These are phyloP conservation scores for Cephus pygmeus DNA, from an alignment of 2,888 invertebrate species.

Conservation along the genomic window DNA sequence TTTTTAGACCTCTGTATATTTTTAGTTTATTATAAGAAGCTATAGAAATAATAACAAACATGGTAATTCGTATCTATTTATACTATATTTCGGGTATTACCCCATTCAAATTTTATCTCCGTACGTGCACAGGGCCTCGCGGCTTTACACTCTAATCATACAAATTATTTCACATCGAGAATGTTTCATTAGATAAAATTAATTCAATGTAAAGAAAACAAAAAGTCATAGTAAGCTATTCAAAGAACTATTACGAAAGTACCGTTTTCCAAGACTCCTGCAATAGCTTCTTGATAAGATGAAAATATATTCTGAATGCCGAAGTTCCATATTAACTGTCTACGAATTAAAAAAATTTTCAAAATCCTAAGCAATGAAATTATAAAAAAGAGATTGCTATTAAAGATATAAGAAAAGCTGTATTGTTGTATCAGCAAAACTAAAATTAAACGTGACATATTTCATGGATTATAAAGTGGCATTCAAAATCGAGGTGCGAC, in stretches of 20 bases:
- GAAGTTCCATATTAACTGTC: background rate
- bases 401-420: background rate
- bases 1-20: background rate
- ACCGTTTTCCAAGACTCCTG: background rate
- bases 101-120: conserved; percentile 4
- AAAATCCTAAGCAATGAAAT: background rate
- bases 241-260: background rate
- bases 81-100: conserved; percentile 13
- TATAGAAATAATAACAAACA: conserved; percentile 17
- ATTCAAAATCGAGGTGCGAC: background rate
- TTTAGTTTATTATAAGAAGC: conserved; percentile 11
- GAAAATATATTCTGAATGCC: background rate
- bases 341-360: background rate
- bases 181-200: conserved; percentile 10
- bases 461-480: background rate
- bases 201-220: background rate
- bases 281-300: background rate
- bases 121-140: conserved; percentile 7
- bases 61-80: conserved; percentile 13
- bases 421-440: no score
- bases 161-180: conserved; percentile 9
- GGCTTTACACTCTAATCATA: conserved; percentile 2
- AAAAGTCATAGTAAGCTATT: background rate
- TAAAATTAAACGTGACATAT: background rate
- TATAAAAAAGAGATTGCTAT: background rate